phyloP scores from a whole-genome alignment of 1,140 invertebrate species.

The Penaeus chinensis region DNA sequence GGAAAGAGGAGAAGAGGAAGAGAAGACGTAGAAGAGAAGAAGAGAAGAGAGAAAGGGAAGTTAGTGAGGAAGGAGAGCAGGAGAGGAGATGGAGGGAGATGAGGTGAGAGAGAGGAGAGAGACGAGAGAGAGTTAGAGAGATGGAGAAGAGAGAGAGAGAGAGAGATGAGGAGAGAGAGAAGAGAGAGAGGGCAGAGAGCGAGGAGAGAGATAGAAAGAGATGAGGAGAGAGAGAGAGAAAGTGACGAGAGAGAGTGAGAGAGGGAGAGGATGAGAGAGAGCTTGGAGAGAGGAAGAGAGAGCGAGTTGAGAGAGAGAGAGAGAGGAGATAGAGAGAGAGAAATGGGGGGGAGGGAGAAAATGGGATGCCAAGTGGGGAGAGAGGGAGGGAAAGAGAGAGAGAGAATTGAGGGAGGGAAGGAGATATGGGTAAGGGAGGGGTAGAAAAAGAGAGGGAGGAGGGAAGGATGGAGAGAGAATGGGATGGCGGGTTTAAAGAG shows the following conservation, averaged over 20 bases:
- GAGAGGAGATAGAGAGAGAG: background rate
- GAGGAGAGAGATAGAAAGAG: background rate
- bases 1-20: background rate
- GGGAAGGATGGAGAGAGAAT: background rate
- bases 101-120: too few relatives aligned
- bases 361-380: background rate
- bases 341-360: background rate
- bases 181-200: background rate
- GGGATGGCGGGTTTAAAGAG: background rate
- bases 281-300: too few relatives aligned
- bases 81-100: background rate
- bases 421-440: background rate
- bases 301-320: too few relatives aligned
- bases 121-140: background rate
- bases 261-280: background rate
- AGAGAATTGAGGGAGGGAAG: background rate
- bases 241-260: background rate
- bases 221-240: background rate
- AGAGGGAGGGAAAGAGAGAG: background rate
- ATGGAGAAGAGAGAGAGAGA: slow-evolving; percentile 5
- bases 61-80: background rate
- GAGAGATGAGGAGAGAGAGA: background rate
- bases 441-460: background rate
- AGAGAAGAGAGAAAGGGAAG: background rate
- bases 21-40: background rate